Conservation (phyloP, 2,888 invertebrate genomes). For the Neoitamus cyanurus region DNA sequence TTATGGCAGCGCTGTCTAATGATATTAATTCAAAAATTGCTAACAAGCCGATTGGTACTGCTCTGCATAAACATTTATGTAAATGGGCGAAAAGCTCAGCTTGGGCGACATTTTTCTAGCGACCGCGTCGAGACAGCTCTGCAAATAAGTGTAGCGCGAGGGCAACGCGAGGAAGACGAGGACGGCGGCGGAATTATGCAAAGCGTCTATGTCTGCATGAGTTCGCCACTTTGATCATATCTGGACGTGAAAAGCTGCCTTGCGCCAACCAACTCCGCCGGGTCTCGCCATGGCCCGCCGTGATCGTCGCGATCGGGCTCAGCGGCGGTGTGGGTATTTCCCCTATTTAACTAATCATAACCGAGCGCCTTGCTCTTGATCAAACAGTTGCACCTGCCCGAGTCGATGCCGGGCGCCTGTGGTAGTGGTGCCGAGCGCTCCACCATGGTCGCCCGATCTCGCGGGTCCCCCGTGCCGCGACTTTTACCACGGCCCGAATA, state of each 20-base stretch:
- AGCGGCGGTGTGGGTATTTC: constrained; percentile 13
- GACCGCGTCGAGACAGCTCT: neutral
- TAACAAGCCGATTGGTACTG: constrained; percentile 32
- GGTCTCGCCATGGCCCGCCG: neutral
- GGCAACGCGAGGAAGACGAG: neutral
- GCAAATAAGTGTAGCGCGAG: neutral
- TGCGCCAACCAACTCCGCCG: neutral
- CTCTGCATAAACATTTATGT: constrained; percentile 33
- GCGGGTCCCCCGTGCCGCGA: neutral
- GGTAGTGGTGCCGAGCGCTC: neutral
- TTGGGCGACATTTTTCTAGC: neutral
- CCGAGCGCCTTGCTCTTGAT: constrained; percentile 31
- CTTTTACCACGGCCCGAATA: neutral
- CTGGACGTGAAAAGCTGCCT: neutral
- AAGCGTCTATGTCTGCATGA: neutral
- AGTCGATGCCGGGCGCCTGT: neutral
- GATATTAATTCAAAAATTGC: constrained; percentile 26
- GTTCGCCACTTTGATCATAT: neutral
- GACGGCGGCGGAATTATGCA: neutral
- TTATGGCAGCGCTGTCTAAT: neutral
- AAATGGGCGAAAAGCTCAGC: neutral
- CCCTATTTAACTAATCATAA: constrained; percentile 24
- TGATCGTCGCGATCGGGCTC: constrained; percentile 12
- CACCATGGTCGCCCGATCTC: neutral
- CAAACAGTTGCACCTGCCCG: constrained; percentile 44